A percentile compares a stretch with the other conserved stretches of the same genome.
Evolutionary conservation across 1,140 invertebrate species (phyloP).

Genomic region (Copidosoma floridanum): DNA sequence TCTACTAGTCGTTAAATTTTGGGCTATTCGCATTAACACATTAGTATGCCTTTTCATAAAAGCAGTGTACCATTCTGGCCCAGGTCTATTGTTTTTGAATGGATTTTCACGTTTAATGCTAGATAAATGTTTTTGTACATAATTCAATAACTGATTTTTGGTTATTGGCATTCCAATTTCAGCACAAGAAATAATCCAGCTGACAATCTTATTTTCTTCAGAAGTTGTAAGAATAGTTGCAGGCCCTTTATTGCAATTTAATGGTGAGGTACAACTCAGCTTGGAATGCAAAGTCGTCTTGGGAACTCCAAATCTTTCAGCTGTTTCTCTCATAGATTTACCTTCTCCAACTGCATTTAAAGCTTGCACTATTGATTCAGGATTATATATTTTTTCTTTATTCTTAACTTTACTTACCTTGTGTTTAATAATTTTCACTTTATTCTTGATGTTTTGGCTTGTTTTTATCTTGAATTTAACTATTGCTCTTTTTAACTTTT

Average conservation of each 20-base stretch:
- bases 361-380: no score
- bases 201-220: slow-evolving; percentile 37
- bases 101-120: slow-evolving; percentile 34
- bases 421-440: no score
- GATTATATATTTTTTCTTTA: no score
- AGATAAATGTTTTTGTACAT: slow-evolving; percentile 38
- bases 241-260: slow-evolving; percentile 20
- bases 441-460: no score
- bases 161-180: slow-evolving; percentile 40
- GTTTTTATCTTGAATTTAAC: no score
- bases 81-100: slow-evolving; percentile 22
- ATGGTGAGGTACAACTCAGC: neutral
- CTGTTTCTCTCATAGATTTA: neutral
- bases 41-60: slow-evolving; percentile 34
- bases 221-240: slow-evolving; percentile 28
- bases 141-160: slow-evolving; percentile 37
- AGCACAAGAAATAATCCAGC: slow-evolving; percentile 37
- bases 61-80: slow-evolving; percentile 25
- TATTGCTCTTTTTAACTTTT: no score
- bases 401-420: no score
- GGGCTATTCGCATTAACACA: slow-evolving; percentile 25
- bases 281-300: neutral
- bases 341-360: neutral
- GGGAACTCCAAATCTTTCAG: neutral
- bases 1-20: slow-evolving; percentile 33